These are phyloP conservation scores for Idaea dimidiata DNA, from an alignment of 2,888 invertebrate genomes.

Conservation along the genomic window DNA sequence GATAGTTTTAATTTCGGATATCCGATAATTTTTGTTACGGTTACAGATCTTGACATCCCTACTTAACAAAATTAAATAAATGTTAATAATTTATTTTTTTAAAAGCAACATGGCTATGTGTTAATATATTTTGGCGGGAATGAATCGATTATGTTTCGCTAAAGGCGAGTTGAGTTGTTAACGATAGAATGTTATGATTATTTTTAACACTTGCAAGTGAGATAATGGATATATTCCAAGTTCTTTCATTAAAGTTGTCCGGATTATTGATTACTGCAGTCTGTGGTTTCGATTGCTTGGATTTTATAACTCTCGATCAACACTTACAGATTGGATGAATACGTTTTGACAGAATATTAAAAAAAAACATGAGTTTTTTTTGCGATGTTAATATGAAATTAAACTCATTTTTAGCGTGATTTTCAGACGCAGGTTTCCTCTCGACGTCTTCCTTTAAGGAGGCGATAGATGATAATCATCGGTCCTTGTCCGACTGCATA, in stretches of 20 bases:
- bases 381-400: too few species aligned
- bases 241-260: constrained; percentile 21
- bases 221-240: constrained; percentile 42
- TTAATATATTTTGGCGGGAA: constrained; percentile 22
- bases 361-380: too few species aligned
- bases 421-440: too few species aligned
- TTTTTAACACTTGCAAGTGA: constrained; percentile 44
- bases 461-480: too few species aligned
- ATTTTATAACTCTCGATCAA: background rate
- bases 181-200: constrained; percentile 49
- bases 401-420: too few species aligned
- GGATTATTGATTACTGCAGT: constrained; percentile 17
- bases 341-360: background rate
- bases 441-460: too few species aligned
- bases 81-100: constrained; percentile 42
- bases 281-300: constrained; percentile 7
- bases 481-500: too few species aligned
- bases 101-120: constrained; percentile 25
- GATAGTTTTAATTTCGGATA: too few species aligned
- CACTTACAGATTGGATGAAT: background rate
- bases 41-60: too few species aligned
- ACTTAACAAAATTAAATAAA: constrained; percentile 36
- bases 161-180: constrained; percentile 29
- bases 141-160: constrained; percentile 27
- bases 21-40: too few species aligned